A percentile compares a stretch with the other conserved stretches of the same genome.
These are phyloP conservation scores for Ellobius talpinus DNA, from an alignment of 2,113 vertebrate species.

Conservation along the genomic window DNA sequence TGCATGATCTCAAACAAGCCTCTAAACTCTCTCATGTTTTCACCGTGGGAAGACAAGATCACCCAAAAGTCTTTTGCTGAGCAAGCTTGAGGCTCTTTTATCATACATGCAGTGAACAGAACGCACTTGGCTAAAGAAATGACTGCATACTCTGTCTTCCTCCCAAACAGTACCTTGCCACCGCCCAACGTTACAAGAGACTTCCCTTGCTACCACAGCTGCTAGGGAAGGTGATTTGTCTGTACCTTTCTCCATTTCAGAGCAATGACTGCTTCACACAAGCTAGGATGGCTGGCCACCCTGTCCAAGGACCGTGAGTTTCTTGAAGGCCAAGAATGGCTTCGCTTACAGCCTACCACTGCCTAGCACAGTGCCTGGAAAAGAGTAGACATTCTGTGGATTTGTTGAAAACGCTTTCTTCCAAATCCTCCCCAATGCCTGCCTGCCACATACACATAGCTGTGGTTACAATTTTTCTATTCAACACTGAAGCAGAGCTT, in stretches of 20 bases:
- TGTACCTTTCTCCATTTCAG: neutral
- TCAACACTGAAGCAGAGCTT: constrained; percentile 12
- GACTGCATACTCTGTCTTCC: neutral
- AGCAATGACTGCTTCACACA: neutral
- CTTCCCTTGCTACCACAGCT: neutral
- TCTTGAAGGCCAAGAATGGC: neutral
- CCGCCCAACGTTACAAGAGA: neutral
- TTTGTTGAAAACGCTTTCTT: neutral
- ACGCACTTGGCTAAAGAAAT: neutral
- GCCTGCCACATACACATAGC: neutral
- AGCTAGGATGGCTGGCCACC: no score
- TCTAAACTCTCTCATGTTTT: neutral
- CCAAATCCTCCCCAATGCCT: neutral
- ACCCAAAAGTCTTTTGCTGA: neutral
- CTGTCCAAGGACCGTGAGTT: neutral
- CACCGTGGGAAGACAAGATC: neutral
- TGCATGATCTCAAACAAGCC: accelerated
- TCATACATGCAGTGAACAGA: neutral
- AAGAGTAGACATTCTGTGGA: neutral
- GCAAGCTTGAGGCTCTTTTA: neutral
- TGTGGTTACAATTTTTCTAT: neutral
- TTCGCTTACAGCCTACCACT: neutral
- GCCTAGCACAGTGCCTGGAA: neutral
- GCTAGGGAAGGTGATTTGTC: neutral
- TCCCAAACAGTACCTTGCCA: neutral